Evolutionary conservation across 2,888 invertebrate genomes (phyloP).

Genomic region (Copidosoma aretas): DNA sequence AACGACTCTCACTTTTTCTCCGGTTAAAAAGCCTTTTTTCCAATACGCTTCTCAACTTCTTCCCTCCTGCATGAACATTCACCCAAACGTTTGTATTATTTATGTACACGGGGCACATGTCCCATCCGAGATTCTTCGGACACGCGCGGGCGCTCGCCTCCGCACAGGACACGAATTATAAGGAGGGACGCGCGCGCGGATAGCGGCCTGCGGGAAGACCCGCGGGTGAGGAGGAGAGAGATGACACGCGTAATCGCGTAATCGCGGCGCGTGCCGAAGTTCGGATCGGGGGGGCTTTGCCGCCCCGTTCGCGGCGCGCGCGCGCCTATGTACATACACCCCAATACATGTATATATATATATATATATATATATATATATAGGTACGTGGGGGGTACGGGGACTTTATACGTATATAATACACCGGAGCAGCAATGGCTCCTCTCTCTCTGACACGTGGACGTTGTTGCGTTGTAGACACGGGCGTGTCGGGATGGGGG

Average conservation of each 20-base stretch:
- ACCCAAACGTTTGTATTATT: too few relatives aligned
- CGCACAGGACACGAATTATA: background rate
- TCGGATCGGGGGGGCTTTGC: constrained; percentile 59
- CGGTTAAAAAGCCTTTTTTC: too few relatives aligned
- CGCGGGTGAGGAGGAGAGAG: constrained; percentile 15
- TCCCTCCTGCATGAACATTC: too few relatives aligned
- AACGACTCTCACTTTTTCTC: too few relatives aligned
- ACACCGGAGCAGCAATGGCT: constrained; percentile 15
- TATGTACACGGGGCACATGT: too few relatives aligned
- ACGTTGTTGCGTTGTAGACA: constrained; percentile 41
- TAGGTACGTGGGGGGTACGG: too few relatives aligned
- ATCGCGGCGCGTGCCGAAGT: constrained; percentile 62
- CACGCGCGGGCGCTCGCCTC: too few relatives aligned
- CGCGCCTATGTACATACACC: constrained; percentile 49
- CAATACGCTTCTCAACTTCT: too few relatives aligned
- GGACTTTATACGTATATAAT: too few relatives aligned
- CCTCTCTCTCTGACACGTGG: constrained; percentile 39
- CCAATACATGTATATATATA: background rate
- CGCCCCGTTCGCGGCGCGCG: too few relatives aligned
- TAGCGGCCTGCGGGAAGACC: constrained; percentile 8
- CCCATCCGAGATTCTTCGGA: too few relatives aligned
- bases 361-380: too few relatives aligned
- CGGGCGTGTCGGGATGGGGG: constrained; percentile 42
- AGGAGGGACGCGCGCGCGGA: background rate
- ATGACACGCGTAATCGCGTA: constrained; percentile 63